Evolutionary conservation across 2,888 invertebrate genomes (phyloP), one percentile per base, ranked within the genome.

Genomic region (Andricus quercusramuli): DNA sequence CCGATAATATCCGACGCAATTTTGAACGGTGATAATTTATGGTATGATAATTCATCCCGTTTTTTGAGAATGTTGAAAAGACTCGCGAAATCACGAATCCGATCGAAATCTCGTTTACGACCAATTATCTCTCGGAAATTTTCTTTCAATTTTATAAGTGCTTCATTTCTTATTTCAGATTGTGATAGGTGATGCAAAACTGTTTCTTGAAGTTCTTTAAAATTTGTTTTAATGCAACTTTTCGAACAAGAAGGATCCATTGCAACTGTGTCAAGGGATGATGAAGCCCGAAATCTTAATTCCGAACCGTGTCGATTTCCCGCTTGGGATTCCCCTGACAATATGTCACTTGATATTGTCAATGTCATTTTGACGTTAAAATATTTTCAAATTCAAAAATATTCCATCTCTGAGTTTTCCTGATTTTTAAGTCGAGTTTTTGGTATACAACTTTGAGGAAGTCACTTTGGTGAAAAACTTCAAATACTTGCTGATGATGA

Each of bases 1-100:
- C 32, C 11, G 4, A 74, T 32, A 32, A 29, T 32, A 6, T 29
- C n/a, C 11, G 51, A 56, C 2, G 68, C 5, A 15, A 44, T 1
- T 25, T 41, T 41, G n/a, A 70, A 70, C 1, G 56, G n/a, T 13
- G 56, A 20, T 15, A 74, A 51, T 56, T 51, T 74, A 17, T 32
- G 6, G 20, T 47, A n/a, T 3, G 29, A 32, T 29, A 56, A 29
- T 20, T 47, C 29, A 15, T 56, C 32, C 1, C 74, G 56, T 56
- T 74, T 74, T n/a, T 32, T 74, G 11, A 74, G 51, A 3, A 74
- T 51, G 5, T 13, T 74, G n/a, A 56, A 74, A 4, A 74, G 56
- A n/a, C 51, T 6, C 13, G 56, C 74, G 11, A 56, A 56, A n/a
- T 56, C n/a, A 56, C 32, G 2, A 13, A 74, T 74, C n/a, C 74